phyloP scores from a whole-genome alignment of 2,113 vertebrate species.

The Pachypanchax playfairii region DNA sequence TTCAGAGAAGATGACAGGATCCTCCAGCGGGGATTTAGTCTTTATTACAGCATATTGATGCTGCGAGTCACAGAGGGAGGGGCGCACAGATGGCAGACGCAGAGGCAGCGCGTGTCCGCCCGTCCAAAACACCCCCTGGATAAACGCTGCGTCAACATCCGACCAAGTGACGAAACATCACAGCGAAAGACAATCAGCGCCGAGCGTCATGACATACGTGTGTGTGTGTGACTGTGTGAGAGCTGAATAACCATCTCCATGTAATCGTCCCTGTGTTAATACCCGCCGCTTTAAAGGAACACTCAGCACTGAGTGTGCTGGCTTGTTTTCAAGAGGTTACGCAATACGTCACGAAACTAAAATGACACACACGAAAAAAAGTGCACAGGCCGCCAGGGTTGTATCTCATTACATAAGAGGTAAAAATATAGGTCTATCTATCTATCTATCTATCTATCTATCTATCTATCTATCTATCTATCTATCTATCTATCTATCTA shows the following conservation, averaged over 20 bases:
- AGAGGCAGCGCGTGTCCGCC: constrained; percentile 34
- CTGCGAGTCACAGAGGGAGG: constrained; percentile 52
- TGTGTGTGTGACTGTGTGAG: not conserved
- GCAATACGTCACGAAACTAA: constrained; percentile 35
- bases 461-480: constrained; percentile 2
- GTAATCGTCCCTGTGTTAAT: not conserved
- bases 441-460: constrained; percentile 1
- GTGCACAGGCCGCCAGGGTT: not conserved
- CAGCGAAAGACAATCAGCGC: not conserved
- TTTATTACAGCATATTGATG: constrained; percentile 55
- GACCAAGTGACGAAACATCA: constrained; percentile 8
- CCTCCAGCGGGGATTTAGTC: constrained; percentile 30
- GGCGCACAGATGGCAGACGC: constrained; percentile 41
- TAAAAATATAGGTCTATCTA: too few relatives aligned
- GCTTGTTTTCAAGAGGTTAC: constrained; percentile 33
- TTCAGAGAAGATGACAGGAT: constrained; percentile 15
- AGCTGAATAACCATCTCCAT: not conserved
- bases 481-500: constrained; percentile 2
- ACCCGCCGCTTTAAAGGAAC: constrained; percentile 12
- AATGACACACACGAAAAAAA: not conserved
- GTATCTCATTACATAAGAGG: too few relatives aligned
- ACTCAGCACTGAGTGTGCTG: constrained; percentile 3
- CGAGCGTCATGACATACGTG: not conserved
- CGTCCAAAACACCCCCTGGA: constrained; percentile 34
- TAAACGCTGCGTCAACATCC: constrained; percentile 48